Conservation (phyloP, 2,888 invertebrate species). For the Ophion slaviceki region DNA sequence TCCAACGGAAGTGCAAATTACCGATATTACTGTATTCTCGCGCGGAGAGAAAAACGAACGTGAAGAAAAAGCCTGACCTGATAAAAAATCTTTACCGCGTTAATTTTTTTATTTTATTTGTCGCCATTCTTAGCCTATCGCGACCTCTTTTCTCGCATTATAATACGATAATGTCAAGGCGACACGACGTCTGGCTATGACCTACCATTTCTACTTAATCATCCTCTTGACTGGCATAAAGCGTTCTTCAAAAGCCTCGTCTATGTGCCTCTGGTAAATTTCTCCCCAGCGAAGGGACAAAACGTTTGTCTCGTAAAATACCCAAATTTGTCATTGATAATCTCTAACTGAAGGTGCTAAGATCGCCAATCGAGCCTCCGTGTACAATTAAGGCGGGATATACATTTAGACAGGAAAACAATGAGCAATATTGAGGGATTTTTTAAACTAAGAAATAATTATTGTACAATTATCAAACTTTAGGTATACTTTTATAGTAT, state of each 20-base stretch:
- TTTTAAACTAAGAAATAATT: no score
- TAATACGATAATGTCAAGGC: slow-evolving; percentile 47
- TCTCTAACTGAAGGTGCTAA: background rate
- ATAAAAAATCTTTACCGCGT: background rate
- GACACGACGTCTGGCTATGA: slow-evolving; percentile 39
- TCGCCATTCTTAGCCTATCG: background rate
- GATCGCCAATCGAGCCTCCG: background rate
- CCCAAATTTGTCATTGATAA: background rate
- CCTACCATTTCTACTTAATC: slow-evolving; percentile 42
- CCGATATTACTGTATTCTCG: background rate
- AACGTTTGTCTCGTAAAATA: background rate
- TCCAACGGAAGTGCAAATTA: slow-evolving; percentile 17
- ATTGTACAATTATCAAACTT: no score
- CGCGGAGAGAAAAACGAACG: background rate
- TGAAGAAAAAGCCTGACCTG: slow-evolving; percentile 5
- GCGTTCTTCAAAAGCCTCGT: slow-evolving; percentile 2
- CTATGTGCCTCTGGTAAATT: background rate
- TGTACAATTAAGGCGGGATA: background rate
- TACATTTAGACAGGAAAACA: no score
- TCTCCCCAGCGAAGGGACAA: background rate
- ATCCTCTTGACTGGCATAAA: slow-evolving; percentile 3
- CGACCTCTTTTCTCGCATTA: slow-evolving; percentile 31
- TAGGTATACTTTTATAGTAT: no score
- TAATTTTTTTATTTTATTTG: background rate
- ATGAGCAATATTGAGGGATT: no score